Conservation (phyloP, 64 coral and sea anemone species). For the Cladopsammia gracilis region DNA sequence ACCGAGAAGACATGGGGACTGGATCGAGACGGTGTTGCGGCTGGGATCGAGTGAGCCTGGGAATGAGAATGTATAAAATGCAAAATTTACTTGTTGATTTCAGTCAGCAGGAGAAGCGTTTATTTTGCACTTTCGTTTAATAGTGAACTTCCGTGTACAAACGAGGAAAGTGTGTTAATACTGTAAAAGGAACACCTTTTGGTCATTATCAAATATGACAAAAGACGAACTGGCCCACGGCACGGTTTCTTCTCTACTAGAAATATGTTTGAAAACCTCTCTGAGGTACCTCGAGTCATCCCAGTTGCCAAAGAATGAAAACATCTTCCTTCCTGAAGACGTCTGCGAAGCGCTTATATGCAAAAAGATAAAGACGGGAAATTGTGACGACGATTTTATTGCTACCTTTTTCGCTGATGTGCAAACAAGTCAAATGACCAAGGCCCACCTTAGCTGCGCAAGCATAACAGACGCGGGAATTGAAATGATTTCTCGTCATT, state of each 20-base stretch:
- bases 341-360: slow-evolving; percentile 89
- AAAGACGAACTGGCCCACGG: slow-evolving; percentile 63
- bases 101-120: not conserved
- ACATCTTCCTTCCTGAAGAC: slow-evolving; percentile 88
- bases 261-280: slow-evolving; percentile 81
- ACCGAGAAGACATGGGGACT: too few species aligned
- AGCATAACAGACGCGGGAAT: slow-evolving; percentile 78
- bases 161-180: not conserved
- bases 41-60: too few species aligned
- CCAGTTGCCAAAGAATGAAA: slow-evolving; percentile 24
- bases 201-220: slow-evolving; percentile 3
- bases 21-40: too few species aligned
- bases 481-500: slow-evolving; percentile 65
- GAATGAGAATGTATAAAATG: too few species aligned
- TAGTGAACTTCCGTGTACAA: too few species aligned
- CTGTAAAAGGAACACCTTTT: not conserved
- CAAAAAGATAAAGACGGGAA: slow-evolving; percentile 80
- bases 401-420: slow-evolving; percentile 75
- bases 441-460: slow-evolving; percentile 69
- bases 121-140: not conserved
- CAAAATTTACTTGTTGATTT: too few species aligned
- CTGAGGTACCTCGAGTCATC: slow-evolving; percentile 73
- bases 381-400: slow-evolving; percentile 84
- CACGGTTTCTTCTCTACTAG: slow-evolving; percentile 70
- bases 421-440: slow-evolving; percentile 80